Base-by-base conservation (phyloP, 2,888 invertebrate genomes). In the Cheilosia vulpina region DNA sequence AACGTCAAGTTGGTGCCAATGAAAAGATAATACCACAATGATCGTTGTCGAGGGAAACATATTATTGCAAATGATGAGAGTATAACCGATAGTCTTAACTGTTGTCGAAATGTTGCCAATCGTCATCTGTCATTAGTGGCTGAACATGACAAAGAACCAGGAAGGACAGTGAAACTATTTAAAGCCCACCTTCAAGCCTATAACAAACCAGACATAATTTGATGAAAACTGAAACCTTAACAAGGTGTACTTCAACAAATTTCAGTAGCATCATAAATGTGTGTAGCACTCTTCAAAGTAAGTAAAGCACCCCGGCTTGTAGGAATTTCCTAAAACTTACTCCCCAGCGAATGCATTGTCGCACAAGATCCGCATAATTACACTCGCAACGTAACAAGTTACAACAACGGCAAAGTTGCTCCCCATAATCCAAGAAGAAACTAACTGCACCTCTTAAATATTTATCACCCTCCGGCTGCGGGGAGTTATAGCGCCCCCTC, bases 401-500 rank as follows among this genome's bases (percentile, higher is more conserved):
- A 71, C 66, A 53, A 50, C 27, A 45, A 55, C 27, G 73, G 55
- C 63, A 80, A 73, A 73, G 21, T 73, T 72, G 43, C 58, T 58
- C 63, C 53, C 27, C 55, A 57, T 72, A 71, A 76, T 68, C 66
- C 52, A 65, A 50, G 60, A 71, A 60, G 62, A 76, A 71, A 76
- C 63, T 81, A 72, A 63, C 72, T 72, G 76, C 57, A 81, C 21
- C 50, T 68, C 68, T 81, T 72, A 85, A 81, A 85, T 72, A 76
- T 81, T 85, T 73, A 81, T 76, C 76, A 68, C 62, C 71, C 68
- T 45, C 15, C 19, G 62, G 62, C 62, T 24, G 13, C 5, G 38
- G 65, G 13, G 45, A 47, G 7, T n/a, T 43, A 58, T 38, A 60
- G 52, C 34, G 24, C 19, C 52, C 43, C 55, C 62, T 27, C n/a